phyloP scores from a whole-genome alignment of 2,797 vertebrate genomes.

The Capromys pilorides region DNA sequence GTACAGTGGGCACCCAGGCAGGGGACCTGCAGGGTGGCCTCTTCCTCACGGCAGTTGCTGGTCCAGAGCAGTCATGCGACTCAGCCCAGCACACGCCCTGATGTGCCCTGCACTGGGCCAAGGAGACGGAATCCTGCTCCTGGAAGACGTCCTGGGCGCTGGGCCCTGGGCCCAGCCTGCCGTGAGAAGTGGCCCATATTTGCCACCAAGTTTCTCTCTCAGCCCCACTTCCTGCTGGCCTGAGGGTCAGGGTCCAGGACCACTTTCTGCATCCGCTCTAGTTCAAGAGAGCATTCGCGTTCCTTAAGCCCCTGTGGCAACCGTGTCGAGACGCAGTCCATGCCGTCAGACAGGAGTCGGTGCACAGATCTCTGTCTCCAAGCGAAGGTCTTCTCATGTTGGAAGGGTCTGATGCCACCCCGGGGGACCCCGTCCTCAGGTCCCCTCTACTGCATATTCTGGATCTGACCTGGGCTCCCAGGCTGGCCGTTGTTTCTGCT shows the following conservation, averaged over 20 bases:
- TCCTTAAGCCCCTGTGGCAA: background rate
- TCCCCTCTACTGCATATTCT: background rate
- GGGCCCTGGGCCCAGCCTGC: background rate
- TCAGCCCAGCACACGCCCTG: fast-evolving
- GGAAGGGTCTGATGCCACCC: background rate
- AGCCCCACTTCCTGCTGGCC: background rate
- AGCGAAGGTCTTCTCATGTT: background rate
- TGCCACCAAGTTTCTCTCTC: background rate
- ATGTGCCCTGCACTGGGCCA: background rate
- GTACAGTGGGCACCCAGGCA: too few relatives aligned
- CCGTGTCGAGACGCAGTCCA: background rate
- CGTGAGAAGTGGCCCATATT: background rate
- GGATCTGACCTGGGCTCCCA: background rate
- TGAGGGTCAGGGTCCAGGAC: background rate
- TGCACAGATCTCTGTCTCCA: background rate
- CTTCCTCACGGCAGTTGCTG: background rate
- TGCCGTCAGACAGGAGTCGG: background rate
- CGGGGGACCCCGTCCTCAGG: background rate
- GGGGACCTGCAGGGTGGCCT: background rate
- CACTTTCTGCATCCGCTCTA: background rate
- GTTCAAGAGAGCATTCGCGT: background rate
- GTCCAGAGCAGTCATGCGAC: background rate
- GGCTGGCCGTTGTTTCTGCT: background rate
- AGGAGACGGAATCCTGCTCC: background rate
- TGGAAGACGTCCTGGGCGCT: background rate